phyloP scores from a whole-genome alignment of 2,888 invertebrate genomes.

The Dendrolimus pini region DNA sequence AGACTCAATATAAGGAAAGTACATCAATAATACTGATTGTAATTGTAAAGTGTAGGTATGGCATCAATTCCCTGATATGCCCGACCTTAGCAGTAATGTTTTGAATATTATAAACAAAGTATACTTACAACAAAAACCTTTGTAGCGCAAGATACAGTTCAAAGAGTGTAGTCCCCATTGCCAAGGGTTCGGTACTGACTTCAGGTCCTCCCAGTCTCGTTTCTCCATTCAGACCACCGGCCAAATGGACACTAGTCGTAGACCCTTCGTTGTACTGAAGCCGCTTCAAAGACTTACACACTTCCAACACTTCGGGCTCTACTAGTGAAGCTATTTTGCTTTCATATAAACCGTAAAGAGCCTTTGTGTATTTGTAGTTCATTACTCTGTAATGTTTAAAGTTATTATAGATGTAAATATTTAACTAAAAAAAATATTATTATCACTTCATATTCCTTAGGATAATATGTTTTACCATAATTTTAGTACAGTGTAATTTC shows the following conservation, averaged over 20 bases:
- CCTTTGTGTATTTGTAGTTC: slow-evolving; percentile 84
- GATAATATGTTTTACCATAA: too few relatives aligned
- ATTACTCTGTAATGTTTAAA: slow-evolving; percentile 74
- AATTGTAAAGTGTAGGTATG: too few relatives aligned
- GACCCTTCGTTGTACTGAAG: slow-evolving; percentile 71
- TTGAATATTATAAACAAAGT: background rate
- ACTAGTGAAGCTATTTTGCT: slow-evolving; percentile 82
- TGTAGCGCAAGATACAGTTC: slow-evolving; percentile 94
- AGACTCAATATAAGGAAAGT: too few relatives aligned
- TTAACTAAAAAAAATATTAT: too few relatives aligned
- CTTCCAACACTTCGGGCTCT: slow-evolving; percentile 82
- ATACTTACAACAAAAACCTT: slow-evolving; percentile 85
- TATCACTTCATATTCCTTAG: too few relatives aligned
- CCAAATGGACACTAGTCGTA: slow-evolving; percentile 53
- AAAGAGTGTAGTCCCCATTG: slow-evolving; percentile 92
- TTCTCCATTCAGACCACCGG: slow-evolving; percentile 72
- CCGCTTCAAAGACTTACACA: slow-evolving; percentile 85
- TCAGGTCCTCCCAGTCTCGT: slow-evolving; percentile 61
- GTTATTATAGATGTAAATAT: too few relatives aligned
- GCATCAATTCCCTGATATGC: too few relatives aligned
- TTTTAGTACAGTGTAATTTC: too few relatives aligned
- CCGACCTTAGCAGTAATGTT: too few relatives aligned
- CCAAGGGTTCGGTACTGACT: slow-evolving; percentile 79
- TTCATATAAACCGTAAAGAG: slow-evolving; percentile 84
- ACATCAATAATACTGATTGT: too few relatives aligned